Evolutionary conservation across 2,888 invertebrate species (phyloP), one percentile per base, ranked within the genome.

Genomic region (Troides aeacus): DNA sequence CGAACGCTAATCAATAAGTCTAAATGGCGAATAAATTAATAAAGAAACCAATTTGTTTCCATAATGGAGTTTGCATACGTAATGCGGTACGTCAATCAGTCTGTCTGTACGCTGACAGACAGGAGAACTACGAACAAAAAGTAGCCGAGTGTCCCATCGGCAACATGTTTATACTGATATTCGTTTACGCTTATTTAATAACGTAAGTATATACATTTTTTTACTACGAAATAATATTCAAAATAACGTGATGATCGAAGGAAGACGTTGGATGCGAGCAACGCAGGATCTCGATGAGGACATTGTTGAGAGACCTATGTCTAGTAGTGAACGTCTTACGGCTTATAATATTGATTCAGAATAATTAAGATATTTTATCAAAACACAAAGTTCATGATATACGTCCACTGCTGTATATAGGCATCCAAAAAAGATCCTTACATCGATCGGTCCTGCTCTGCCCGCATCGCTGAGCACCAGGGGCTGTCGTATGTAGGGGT

Each of bases 51-150:
- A 73, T 71, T 58, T 68, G 68, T 69, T 64, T 39, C 59, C 56
- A 71, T 79, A 81, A 82, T 81, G 75, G 79, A 68, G 62, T 77
- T 73, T 80, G 77, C 80, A 85, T 85, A 78, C 58, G 69, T 56
- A 80, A 85, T 81, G 73, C 76, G 71, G 50, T 0, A 57, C 76
- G 82, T 81, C 84, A 80, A 77, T 83, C 82, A 77, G 58, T 64
- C 68, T 69, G 65, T 66, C 66, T 72, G 74, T 66, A 60, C 18
- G 57, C 60, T 53, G 64, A 24, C 7, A n/a, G 24, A 64, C 53
- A 58, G 46, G 61, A 23, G 39, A 36, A 53, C 59, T 53, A 30
- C 18, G 5, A 18, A 30, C 30, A 66, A 63, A 70, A 42, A n/a
- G 59, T 60, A 50, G 59, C 73, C 68, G 67, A 69, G 77, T 69